Evolutionary conservation across 2,797 vertebrate genomes (phyloP), one percentile per base, ranked within the genome.

Genomic region (Hybognathus amarus): DNA sequence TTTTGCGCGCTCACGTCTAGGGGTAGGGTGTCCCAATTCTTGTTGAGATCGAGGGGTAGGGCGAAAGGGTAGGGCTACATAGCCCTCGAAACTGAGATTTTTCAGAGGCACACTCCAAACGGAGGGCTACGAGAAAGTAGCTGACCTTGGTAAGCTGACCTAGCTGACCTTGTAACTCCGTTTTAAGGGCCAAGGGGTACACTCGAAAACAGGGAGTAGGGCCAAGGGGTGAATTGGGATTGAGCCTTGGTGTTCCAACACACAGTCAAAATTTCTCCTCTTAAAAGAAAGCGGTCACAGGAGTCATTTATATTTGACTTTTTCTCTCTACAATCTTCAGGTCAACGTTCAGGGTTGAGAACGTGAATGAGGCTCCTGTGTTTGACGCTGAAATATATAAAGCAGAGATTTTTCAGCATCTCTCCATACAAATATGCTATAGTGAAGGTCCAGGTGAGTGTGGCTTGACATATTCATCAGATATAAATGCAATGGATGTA

Each of bases 341-440:
- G 93, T 95, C 81, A 91, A 87, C 13, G 89, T 96, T 83, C 91
- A 83, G 68, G 68, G 91, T 96, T 69, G 84, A 88, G 82, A 92
- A 96, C 0, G 89, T 94, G 27, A 95, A 96, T 0, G 95, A 96
- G 84, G 1, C 84, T 20, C 96, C 96, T 0, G 22, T 10, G 22
- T 96, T 96, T 84, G 20, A 71, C 76, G 18, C 0, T 0, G 6
- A 83, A 0, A 24, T 11, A 20, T 96, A 94, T 80, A 59, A 87
- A 0, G 93, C 88, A 17, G 90, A 90, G 0, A 50, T 96, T 54
- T n/a, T 91, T 94, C 47, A 95, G 81, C 90, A 89, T 93, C 0
- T 89, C 92, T 4, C 92, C 92, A 0, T 95, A 93, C 86, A 95
- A 91, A 85, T 92, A 89, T 36, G 73, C 93, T 0, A 87, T 96